A percentile compares a stretch with the other conserved stretches of the same genome.
Evolutionary conservation across 2,113 vertebrate species (phyloP).

Genomic region (Chaetodon auriga): DNA sequence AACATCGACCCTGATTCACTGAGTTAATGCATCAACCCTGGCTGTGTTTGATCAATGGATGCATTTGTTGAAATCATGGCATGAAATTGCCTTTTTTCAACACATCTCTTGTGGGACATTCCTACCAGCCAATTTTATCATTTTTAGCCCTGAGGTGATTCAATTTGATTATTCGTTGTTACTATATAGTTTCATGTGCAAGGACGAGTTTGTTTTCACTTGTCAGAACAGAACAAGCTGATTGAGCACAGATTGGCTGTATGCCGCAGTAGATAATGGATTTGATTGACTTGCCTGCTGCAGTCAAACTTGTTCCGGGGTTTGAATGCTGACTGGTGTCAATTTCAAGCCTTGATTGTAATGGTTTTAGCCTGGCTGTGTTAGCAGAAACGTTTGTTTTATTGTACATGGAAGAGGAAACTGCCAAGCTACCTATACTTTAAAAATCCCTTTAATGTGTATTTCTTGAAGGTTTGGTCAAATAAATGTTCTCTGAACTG

Average conservation of each 20-base stretch:
- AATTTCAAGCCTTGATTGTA: constrained; percentile 13
- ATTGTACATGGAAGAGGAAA: background rate
- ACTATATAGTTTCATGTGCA: constrained; percentile 34
- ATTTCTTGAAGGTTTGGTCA: background rate
- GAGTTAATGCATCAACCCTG: constrained; percentile 64
- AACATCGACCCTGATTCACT: constrained; percentile 60
- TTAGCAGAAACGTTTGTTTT: constrained; percentile 21
- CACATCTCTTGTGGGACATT: constrained; percentile 47
- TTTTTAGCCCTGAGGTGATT: constrained; percentile 29
- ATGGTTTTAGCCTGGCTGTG: constrained; percentile 15
- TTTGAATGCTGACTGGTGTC: background rate
- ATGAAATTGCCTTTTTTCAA: constrained; percentile 65
- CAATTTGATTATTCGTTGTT: constrained; percentile 45
- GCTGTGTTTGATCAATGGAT: constrained; percentile 70
- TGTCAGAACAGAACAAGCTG: constrained; percentile 9
- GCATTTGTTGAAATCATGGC: constrained; percentile 68
- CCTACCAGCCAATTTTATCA: constrained; percentile 38
- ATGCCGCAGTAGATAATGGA: constrained; percentile 19
- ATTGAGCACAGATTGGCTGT: constrained; percentile 45
- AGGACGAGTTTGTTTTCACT: constrained; percentile 28
- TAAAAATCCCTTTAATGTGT: background rate
- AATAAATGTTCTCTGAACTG: background rate
- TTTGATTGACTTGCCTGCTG: constrained; percentile 40
- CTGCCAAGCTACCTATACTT: background rate
- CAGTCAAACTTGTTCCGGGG: constrained; percentile 7